Conservation (phyloP, 2,888 invertebrate species). For the Stenoptilia bipunctidactyla region DNA sequence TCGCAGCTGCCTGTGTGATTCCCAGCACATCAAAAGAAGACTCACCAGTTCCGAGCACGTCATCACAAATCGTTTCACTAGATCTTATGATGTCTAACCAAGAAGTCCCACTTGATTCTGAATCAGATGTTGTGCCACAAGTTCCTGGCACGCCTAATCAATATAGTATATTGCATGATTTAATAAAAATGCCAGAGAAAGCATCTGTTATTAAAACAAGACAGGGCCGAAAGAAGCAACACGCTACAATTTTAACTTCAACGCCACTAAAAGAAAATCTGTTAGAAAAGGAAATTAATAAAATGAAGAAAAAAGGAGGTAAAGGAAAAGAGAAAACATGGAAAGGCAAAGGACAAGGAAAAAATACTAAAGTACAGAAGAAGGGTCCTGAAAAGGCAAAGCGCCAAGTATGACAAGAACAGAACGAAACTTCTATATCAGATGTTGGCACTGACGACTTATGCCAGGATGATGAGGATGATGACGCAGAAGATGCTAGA, state of each 20-base stretch:
- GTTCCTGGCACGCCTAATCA: conserved; percentile 10
- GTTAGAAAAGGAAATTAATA: conserved; percentile 21
- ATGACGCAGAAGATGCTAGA: neutral
- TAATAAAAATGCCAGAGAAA: conserved; percentile 18
- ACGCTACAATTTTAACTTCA: conserved; percentile 23
- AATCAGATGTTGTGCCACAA: conserved; percentile 12
- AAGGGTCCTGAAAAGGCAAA: conserved; percentile 4
- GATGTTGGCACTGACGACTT: conserved; percentile 4
- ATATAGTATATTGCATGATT: conserved; percentile 14
- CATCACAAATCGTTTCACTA: conserved; percentile 16
- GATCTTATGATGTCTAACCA: conserved; percentile 13
- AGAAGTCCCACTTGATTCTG: conserved; percentile 13
- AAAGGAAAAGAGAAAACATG: conserved; percentile 9
- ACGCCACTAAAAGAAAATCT: conserved; percentile 23
- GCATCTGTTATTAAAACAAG: conserved; percentile 17
- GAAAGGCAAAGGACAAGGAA: conserved; percentile 14
- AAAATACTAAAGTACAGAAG: conserved; percentile 17
- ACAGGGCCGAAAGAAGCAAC: conserved; percentile 22
- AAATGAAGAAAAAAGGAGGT: conserved; percentile 14
- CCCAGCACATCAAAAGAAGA: conserved; percentile 21
- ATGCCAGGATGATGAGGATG: conserved; percentile 2
- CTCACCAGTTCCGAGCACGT: conserved; percentile 13
- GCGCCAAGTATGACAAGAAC: too few species aligned
- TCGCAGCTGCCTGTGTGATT: conserved; percentile 15
- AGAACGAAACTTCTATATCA: too few species aligned